These are phyloP conservation scores for Rotaria macrura DNA, from an alignment of 2,888 invertebrate genomes.

Conservation along the genomic window DNA sequence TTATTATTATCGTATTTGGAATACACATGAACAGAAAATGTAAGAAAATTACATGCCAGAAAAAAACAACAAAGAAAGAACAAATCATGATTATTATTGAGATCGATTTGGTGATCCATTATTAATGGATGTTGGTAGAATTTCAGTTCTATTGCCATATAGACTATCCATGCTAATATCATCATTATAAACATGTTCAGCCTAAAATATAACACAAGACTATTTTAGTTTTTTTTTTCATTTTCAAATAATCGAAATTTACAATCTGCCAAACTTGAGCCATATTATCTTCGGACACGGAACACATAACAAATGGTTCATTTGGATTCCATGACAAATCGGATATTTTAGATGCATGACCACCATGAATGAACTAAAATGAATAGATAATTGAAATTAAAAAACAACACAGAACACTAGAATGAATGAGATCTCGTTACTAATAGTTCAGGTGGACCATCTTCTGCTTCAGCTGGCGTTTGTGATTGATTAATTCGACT, in stretches of 20 bases:
- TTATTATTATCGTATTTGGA: too few relatives aligned
- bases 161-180: too few relatives aligned
- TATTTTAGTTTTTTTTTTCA: too few relatives aligned
- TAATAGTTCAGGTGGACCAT: background rate
- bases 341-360: constrained; percentile 30
- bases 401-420: too few relatives aligned
- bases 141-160: too few relatives aligned
- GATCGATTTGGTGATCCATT: too few relatives aligned
- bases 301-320: constrained; percentile 29
- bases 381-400: background rate
- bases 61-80: too few relatives aligned
- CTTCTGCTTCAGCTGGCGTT: background rate
- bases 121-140: too few relatives aligned
- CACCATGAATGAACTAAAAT: constrained; percentile 28
- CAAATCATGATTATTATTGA: too few relatives aligned
- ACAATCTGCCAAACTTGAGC: constrained; percentile 34
- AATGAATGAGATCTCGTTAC: background rate
- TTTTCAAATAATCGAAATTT: background rate
- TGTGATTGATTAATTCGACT: background rate
- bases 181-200: background rate
- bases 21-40: too few relatives aligned
- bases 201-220: too few relatives aligned
- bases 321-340: constrained; percentile 33
- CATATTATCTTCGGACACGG: constrained; percentile 34
- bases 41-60: too few relatives aligned